Evolutionary conservation across 2,888 invertebrate genomes (phyloP).

Genomic region (Dendrolimus houi): DNA sequence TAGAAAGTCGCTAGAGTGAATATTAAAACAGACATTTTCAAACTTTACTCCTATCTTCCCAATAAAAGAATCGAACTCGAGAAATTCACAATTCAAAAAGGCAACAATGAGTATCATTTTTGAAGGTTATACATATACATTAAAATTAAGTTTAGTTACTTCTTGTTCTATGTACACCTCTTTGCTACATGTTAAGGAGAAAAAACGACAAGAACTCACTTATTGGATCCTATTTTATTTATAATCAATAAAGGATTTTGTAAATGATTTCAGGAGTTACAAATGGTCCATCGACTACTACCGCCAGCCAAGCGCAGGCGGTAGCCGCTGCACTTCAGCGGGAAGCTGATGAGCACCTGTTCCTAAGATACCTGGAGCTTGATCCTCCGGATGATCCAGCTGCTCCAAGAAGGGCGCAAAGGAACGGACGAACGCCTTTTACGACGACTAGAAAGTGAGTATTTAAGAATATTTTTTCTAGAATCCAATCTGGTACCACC

Average conservation of each 20-base stretch:
- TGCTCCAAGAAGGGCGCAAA: conserved; percentile 69
- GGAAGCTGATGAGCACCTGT: conserved; percentile 84
- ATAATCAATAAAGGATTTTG: neutral
- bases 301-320: conserved; percentile 63
- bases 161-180: too few relatives aligned
- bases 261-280: conserved; percentile 36
- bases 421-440: conserved; percentile 87
- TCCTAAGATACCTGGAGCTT: conserved; percentile 85
- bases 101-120: too few relatives aligned
- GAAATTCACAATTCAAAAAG: too few relatives aligned
- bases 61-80: too few relatives aligned
- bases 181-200: too few relatives aligned
- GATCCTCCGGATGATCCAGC: conserved; percentile 84
- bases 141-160: too few relatives aligned
- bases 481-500: too few relatives aligned
- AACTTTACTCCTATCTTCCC: too few relatives aligned
- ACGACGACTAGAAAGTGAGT: conserved; percentile 83
- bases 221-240: neutral
- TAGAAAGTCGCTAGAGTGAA: too few relatives aligned
- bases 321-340: conserved; percentile 76
- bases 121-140: too few relatives aligned
- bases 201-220: neutral
- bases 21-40: too few relatives aligned
- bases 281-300: conserved; percentile 55
- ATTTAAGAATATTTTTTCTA: neutral